phyloP scores from a whole-genome alignment of 2,113 vertebrate genomes.

The Aspidoscelis tigris region DNA sequence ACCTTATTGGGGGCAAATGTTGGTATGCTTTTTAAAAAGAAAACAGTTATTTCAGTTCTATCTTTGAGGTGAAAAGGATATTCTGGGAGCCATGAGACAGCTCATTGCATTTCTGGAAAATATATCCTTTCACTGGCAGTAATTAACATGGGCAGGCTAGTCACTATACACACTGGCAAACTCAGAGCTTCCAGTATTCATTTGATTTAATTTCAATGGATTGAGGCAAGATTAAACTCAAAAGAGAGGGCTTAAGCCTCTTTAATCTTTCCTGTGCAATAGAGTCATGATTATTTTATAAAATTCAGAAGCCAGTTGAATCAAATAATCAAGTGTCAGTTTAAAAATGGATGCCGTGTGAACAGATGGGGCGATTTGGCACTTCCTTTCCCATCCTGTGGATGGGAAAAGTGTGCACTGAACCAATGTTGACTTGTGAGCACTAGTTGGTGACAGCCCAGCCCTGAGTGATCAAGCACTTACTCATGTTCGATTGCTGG shows the following conservation, averaged over 20 bases:
- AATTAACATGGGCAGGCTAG: constrained; percentile 42
- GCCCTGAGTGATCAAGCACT: too few relatives aligned
- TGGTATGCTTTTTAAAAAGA: background rate
- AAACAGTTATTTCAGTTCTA: background rate
- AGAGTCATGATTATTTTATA: background rate
- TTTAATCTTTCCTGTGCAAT: constrained; percentile 2
- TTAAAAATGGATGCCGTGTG: constrained; percentile 7
- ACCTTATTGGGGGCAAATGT: background rate
- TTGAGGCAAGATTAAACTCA: constrained; percentile 18
- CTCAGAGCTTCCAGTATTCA: constrained; percentile 22
- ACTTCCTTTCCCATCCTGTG: too few relatives aligned
- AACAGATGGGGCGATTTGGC: too few relatives aligned
- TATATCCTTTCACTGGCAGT: constrained; percentile 48
- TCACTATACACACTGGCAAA: background rate
- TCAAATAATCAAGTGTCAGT: constrained; percentile 17
- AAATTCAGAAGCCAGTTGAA: constrained; percentile 12
- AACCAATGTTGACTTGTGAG: too few relatives aligned
- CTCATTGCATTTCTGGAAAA: constrained; percentile 50
- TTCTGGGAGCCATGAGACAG: constrained; percentile 7
- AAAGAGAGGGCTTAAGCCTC: constrained; percentile 12
- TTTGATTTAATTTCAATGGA: constrained; percentile 33
- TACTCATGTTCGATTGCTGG: too few relatives aligned
- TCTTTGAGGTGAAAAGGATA: constrained; percentile 14
- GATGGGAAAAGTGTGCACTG: too few relatives aligned
- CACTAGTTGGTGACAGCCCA: too few relatives aligned